Evolutionary conservation across 2,888 invertebrate species (phyloP), one percentile per base, ranked within the genome.

Genomic region (Tenthredo livida): DNA sequence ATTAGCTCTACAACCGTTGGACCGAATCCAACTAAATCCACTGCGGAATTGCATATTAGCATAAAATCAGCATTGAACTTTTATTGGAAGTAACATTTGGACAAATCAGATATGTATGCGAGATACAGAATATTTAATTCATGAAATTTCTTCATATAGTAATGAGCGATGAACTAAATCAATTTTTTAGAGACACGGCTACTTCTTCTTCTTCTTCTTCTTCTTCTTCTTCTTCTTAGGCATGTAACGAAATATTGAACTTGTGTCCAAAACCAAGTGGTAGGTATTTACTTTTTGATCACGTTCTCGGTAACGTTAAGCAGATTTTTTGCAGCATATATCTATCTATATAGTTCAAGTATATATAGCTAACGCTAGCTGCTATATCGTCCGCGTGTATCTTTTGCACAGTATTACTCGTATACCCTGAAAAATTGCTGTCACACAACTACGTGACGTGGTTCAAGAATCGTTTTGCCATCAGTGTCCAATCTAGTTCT

Each of bases 151-250:
- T 61, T 25, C 25, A 12, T 0, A 25, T 0, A 25, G 4, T 10
- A 25, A 25, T 25, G 25, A 61, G 3, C 21, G 25, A 61, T 12
- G 25, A 25, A 61, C 54, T 1, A 3, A 61, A 61, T 25, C 61
- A 21, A 61, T 2, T 25, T 25, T 61, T 61, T 2, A 37, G 70
- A 33, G n/a, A 33, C 86, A 77, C 86, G 88, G 87, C 88, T 86
- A 88, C 87, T 86, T 77, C 87, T 80, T 87, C 85, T 87, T 86
- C 84, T 80, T 65, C 84, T 77, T 85, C 84, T 85, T 77, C 70
- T 21, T 70, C 33, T 70, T 70, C 9, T 37, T 70, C 15, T 37
- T 86, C 87, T 86, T 87, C 88, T 88, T 86, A 54, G n/a, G n/a
- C 7, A 54, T 5, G 0, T 17, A 67, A 67, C 15, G 17, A 70